phyloP scores from a whole-genome alignment of 2,113 vertebrate genomes.

The Solenodon paradoxus region DNA sequence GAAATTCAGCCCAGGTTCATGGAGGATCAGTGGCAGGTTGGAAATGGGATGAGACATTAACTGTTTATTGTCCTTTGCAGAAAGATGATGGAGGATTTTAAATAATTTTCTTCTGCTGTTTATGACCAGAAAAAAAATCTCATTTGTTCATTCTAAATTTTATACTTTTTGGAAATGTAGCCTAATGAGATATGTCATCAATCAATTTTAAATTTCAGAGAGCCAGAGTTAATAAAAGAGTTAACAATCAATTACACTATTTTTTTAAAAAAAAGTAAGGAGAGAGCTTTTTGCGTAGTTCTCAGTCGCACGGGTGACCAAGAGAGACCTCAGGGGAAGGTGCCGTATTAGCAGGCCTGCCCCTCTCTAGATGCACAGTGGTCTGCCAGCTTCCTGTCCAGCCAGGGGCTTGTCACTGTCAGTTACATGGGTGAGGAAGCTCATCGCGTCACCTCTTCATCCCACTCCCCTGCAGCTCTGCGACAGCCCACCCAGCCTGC shows the following conservation, averaged over 20 bases:
- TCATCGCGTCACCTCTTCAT: neutral
- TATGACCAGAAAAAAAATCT: neutral
- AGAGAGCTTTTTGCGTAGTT: neutral
- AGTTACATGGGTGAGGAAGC: fast-evolving
- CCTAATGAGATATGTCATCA: neutral
- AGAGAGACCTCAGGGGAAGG: neutral
- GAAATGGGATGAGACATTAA: neutral
- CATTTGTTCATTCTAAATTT: conserved; percentile 1
- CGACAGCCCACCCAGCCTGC: neutral
- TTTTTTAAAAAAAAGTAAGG: neutral
- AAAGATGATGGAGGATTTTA: neutral
- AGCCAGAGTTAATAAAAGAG: neutral
- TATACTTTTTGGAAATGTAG: neutral
- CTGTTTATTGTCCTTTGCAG: neutral
- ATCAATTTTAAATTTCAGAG: neutral
- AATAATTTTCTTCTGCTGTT: neutral
- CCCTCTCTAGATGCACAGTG: fast-evolving
- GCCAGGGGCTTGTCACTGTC: no score
- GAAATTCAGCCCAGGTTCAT: neutral
- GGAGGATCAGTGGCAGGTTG: fast-evolving
- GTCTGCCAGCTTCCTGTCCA: no score
- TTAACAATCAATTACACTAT: neutral
- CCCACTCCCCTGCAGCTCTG: fast-evolving
- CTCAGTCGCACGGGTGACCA: neutral
- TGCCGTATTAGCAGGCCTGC: fast-evolving